phyloP scores from a whole-genome alignment of 2,113 vertebrate species.

The Leucoraja erinaceus region DNA sequence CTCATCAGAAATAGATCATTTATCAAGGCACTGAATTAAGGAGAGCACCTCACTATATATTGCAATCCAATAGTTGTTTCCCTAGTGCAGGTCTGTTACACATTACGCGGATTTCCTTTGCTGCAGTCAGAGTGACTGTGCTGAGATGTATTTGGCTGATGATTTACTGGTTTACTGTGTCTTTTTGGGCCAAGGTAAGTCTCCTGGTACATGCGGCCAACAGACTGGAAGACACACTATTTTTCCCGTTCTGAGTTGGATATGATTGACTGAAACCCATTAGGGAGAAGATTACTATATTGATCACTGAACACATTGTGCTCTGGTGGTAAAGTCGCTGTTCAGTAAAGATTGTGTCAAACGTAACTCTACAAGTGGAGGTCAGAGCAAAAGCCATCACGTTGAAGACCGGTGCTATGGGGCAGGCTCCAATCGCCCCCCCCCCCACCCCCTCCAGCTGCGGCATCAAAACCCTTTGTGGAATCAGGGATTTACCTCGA shows the following conservation, averaged over 20 bases:
- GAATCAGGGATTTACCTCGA: background rate
- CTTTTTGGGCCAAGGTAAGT: background rate
- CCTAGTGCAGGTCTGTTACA: background rate
- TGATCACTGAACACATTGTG: background rate
- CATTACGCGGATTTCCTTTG: conserved; percentile 17
- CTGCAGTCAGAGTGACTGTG: background rate
- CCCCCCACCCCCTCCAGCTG: background rate
- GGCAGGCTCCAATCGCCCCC: background rate
- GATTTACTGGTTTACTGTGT: conserved; percentile 20
- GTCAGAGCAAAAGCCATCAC: background rate
- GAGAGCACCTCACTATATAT: background rate
- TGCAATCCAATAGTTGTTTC: background rate
- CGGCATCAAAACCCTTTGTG: background rate
- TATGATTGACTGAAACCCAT: background rate
- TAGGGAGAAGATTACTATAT: background rate
- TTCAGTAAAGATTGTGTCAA: background rate
- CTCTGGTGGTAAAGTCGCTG: background rate
- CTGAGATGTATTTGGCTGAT: background rate
- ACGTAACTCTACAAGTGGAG: background rate
- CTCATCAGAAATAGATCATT: conserved; percentile 6
- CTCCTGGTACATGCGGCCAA: background rate
- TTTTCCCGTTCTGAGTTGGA: background rate
- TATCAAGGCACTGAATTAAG: background rate
- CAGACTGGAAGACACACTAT: background rate
- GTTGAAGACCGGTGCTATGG: background rate